Evolutionary conservation across 2,113 vertebrate species (phyloP).

Genomic region (Formicarius rufipectus): DNA sequence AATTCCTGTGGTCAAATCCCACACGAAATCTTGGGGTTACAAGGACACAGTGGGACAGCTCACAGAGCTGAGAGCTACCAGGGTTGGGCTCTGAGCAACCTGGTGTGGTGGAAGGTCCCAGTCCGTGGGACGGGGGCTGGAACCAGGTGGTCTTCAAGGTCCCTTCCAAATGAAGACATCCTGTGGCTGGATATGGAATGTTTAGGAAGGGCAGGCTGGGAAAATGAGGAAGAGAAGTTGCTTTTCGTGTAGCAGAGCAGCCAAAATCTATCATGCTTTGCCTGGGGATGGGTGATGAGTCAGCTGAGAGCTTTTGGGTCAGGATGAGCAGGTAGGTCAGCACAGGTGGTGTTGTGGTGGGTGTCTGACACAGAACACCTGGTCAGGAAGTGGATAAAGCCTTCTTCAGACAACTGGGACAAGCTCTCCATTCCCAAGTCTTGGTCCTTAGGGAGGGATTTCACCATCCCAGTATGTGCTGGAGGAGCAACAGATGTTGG

Average conservation of each 20-base stretch:
- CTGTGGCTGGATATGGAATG: background rate
- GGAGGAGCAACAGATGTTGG: background rate
- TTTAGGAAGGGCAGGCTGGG: background rate
- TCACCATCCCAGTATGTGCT: background rate
- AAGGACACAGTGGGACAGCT: background rate
- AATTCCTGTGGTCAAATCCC: background rate
- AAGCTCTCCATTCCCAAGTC: background rate
- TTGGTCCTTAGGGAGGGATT: background rate
- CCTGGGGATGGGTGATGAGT: background rate
- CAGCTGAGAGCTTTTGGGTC: background rate
- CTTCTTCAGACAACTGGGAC: background rate
- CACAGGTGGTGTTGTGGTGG: background rate
- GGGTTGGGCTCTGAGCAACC: background rate
- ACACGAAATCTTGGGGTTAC: background rate
- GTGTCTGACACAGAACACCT: background rate
- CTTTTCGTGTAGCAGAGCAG: background rate
- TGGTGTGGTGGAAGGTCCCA: background rate
- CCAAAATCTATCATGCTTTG: background rate
- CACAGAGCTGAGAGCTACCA: rapidly evolving
- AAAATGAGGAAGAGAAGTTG: background rate
- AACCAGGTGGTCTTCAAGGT: background rate
- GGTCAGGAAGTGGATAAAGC: background rate
- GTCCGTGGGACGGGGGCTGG: too few species aligned
- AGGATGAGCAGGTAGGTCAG: background rate
- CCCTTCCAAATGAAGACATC: background rate